Base-by-base conservation (phyloP, 2,797 vertebrate species). In the Myiotriccus ornatus region DNA sequence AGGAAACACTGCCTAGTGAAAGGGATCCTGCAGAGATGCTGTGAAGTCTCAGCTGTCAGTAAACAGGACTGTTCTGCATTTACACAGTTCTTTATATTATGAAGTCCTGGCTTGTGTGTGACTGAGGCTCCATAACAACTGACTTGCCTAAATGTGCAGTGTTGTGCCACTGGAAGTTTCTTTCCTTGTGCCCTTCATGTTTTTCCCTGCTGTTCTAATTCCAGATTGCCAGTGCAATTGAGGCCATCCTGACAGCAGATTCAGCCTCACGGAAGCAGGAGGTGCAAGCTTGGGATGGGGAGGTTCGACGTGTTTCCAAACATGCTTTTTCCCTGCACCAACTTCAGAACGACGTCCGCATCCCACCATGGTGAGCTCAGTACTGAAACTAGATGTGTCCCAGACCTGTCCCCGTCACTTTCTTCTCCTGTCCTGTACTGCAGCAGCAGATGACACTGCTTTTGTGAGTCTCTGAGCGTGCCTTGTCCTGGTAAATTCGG, bases 271-370 rank as follows among this genome's bases (percentile, higher is more conserved):
- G 99, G 59, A 96, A 99, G 90, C 98, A 99, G 97, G 99, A 99
- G 98, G 98, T 99, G 59, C 99, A 99, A 84, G 99, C 99, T 52
- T 99, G 99, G 99, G 99, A 99, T 20, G 99, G 99, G 75, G 99
- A 99, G 89, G 98, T 99, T 73, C 98, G 99, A 16, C 99, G 99
- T 95, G 99, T 99, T 95, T 99, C 99, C 17, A 98, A 98, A 92
- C 98, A 99, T 2, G 99, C 99, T 6, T 98, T 98, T 94, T 98
- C 98, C 49, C 98, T 99, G 84, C 99, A 99, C 94, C 99, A 99
- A 87, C 98, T 99, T 19, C 98, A 99, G 97, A 99, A 99, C 3
- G 99, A 98, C 32, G 71, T 99, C 94, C 99, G 99, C 95, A 99
- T 99, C 96, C 99, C 99, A 56, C 99, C 99, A 0, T 99, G 99